Percentiles rank a stretch among this genome's conserved stretches.
Conservation (phyloP, 2,888 invertebrate species). For the Prosapia bicincta region DNA sequence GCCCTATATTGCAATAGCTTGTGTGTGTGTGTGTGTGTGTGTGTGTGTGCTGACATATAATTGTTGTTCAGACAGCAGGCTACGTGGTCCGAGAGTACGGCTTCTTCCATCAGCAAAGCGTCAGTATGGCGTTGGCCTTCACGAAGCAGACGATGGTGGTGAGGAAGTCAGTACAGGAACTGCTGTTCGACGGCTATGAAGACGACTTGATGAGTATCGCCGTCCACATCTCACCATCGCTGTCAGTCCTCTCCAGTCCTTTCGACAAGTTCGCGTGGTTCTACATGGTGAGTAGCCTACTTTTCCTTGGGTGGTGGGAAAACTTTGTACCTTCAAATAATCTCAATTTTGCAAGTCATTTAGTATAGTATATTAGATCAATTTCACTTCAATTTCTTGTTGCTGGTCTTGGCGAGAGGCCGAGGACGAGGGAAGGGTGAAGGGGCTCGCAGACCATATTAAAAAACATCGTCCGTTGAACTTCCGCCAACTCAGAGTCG, state of each 20-base stretch:
- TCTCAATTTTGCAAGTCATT: constrained; percentile 20
- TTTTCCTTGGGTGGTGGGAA: no score
- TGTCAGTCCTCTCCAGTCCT: constrained; percentile 39
- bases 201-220: constrained; percentile 62
- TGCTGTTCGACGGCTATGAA: constrained; percentile 77
- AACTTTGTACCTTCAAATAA: background rate
- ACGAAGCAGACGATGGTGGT: constrained; percentile 44
- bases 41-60: background rate
- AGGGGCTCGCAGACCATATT: no score
- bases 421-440: no score
- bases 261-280: constrained; percentile 86
- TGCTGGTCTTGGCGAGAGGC: no score
- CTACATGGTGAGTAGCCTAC: constrained; percentile 55
- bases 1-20: no score
- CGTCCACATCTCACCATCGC: constrained; percentile 34
- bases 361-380: background rate
- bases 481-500: no score
- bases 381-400: no score
- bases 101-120: constrained; percentile 39
- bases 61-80: constrained; percentile 32
- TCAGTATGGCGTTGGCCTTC: constrained; percentile 48
- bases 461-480: no score
- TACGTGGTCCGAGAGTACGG: constrained; percentile 45
- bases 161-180: constrained; percentile 61
- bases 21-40: background rate